Conservation (phyloP, 2,888 invertebrate species). For the Lycophotia porphyrea region DNA sequence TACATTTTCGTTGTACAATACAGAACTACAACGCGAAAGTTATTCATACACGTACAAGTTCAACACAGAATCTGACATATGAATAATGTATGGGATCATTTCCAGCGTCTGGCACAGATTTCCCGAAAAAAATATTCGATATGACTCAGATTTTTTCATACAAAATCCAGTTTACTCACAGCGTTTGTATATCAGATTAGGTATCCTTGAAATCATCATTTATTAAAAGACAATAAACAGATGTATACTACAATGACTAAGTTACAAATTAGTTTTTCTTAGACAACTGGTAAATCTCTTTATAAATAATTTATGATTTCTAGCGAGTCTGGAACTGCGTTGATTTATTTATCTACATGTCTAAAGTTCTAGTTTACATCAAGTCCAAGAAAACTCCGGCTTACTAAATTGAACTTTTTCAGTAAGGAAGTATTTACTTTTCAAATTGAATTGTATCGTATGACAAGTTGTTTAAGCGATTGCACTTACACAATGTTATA, state of each 20-base stretch:
- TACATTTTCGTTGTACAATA: too few species aligned
- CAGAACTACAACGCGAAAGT: neutral
- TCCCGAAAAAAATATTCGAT: conserved; percentile 28
- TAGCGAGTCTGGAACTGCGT: neutral
- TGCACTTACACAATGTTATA: conserved; percentile 51
- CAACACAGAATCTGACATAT: conserved; percentile 2
- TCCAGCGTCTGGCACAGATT: conserved; percentile 16
- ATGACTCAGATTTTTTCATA: conserved; percentile 40
- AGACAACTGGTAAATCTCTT: conserved; percentile 25
- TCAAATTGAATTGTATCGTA: conserved; percentile 38
- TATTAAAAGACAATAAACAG: conserved; percentile 44
- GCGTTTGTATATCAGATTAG: conserved; percentile 22
- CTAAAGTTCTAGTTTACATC: neutral
- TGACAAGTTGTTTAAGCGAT: conserved; percentile 47
- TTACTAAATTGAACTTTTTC: conserved; percentile 10
- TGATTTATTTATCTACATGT: neutral
- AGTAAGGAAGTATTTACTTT: conserved; percentile 37
- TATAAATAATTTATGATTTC: conserved; percentile 15
- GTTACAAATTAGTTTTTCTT: conserved; percentile 23
- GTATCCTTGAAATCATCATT: conserved; percentile 46
- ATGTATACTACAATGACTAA: conserved; percentile 31
- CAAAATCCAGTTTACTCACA: conserved; percentile 8
- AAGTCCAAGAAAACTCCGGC: neutral
- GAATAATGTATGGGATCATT: conserved; percentile 19
- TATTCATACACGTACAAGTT: conserved; percentile 1